These are phyloP conservation scores for Orchestes rusci DNA, from an alignment of 2,888 invertebrate species.

Conservation along the genomic window DNA sequence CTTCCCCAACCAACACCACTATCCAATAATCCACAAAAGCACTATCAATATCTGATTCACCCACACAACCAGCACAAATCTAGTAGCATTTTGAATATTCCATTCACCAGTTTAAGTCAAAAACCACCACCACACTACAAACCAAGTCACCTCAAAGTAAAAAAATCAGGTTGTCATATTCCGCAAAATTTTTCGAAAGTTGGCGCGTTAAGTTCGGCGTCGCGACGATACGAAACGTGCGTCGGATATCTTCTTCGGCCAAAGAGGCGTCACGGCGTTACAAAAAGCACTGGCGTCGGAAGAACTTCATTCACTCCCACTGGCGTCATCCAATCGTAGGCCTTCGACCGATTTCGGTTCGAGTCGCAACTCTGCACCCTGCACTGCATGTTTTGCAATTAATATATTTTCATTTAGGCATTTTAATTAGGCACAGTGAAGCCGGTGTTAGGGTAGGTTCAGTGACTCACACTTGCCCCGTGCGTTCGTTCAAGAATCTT, in stretches of 20 bases:
- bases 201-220: no score
- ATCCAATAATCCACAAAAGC: no score
- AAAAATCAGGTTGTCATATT: no score
- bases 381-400: constrained; percentile 42
- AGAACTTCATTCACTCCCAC: constrained; percentile 28
- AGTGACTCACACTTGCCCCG: constrained; percentile 30
- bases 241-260: neutral
- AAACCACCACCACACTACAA: no score
- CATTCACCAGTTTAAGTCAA: no score
- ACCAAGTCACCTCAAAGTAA: no score
- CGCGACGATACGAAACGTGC: constrained; percentile 5
- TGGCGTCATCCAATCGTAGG: neutral
- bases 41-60: no score
- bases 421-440: constrained; percentile 41
- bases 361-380: constrained; percentile 39
- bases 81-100: no score
- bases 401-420: constrained; percentile 43
- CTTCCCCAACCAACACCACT: no score
- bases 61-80: no score
- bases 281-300: constrained; percentile 30
- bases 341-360: constrained; percentile 32
- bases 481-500: no score
- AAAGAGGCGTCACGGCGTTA: constrained; percentile 31
- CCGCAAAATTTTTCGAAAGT: no score
- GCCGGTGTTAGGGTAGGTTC: constrained; percentile 34